Evolutionary conservation across 2,113 vertebrate species (phyloP), one percentile per base, ranked within the genome.

Genomic region (Mus pahari): DNA sequence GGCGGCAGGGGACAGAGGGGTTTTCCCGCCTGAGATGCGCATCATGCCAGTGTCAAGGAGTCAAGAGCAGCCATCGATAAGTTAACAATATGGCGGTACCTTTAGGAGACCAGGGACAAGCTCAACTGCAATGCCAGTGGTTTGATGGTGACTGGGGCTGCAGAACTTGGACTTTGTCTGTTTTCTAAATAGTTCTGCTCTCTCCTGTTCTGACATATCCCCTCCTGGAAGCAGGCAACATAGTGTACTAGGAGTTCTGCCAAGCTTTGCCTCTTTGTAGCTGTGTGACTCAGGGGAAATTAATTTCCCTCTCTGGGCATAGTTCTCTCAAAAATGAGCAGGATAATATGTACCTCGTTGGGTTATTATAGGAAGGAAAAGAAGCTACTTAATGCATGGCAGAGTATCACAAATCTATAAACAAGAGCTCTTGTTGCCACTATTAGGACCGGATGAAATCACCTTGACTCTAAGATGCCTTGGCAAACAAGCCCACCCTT

Each of bases 281-380:
- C 39, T 93, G 22, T 75, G 91, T 79, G 77, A 92, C n/a, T 68
- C 50, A 70, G 71, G 26, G 58, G 2, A 91, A 93, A 79, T 62
- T 17, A 71, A 14, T 79, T 74, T 36, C 39, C 45, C 8, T 89
- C 10, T 93, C 70, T 91, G 70, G 60, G 53, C 31, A 77, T 55
- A 88, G 58, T 36, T 90, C 36, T 31, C 45, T 74, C 22, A 53
- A 91, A 93, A 74, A 93, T 12, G 24, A 39, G 11, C 16, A 87
- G 36, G 53, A 19, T 62, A 70, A 48, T 53, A 78, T 16, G 3
- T 5, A 45, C n/a, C 16, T 60, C 60, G 58, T 16, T 42, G 60
- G 31, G 48, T 55, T 33, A 33, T 10, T 53, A 36, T 81, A n/a
- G 93, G 84, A 93, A 89, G 64, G 11, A 50, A 45, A 70, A 87